phyloP scores from a whole-genome alignment of 2,797 vertebrate species.

The Lagorchestes hirsutus region DNA sequence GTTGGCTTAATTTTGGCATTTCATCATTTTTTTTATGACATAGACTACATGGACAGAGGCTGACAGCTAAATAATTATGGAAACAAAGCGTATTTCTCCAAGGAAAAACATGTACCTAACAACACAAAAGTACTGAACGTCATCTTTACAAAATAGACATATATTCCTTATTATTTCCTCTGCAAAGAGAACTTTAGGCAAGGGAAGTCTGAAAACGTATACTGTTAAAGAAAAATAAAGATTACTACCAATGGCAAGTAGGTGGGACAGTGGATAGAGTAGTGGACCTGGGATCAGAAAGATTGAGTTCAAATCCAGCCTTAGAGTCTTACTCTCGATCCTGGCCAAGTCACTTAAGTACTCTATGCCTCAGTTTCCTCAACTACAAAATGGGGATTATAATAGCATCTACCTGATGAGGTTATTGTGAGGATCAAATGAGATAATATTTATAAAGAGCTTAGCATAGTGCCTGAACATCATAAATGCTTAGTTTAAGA shows the following conservation, averaged over 20 bases:
- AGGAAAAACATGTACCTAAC: background rate
- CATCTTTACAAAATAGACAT: slow-evolving; percentile 12
- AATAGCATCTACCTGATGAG: background rate
- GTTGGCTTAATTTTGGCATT: background rate
- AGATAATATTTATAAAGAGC: background rate
- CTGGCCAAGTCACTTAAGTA: background rate
- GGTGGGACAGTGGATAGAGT: background rate
- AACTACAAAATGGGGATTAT: background rate
- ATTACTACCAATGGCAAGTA: background rate
- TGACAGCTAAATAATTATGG: background rate
- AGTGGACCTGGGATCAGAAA: background rate
- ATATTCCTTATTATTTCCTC: background rate
- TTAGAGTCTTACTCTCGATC: background rate
- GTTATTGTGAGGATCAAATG: background rate
- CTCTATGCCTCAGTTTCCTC: background rate
- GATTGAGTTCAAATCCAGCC: background rate
- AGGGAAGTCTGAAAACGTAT: background rate
- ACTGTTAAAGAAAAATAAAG: slow-evolving; percentile 15
- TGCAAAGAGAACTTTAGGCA: background rate
- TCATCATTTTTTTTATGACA: background rate
- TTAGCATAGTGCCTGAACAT: background rate
- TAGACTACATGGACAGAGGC: background rate
- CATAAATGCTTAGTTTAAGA: background rate
- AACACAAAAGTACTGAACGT: background rate
- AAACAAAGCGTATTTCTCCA: background rate